Evolutionary conservation across 2,113 vertebrate genomes (phyloP).

Genomic region (Laterallus jamaicensis): DNA sequence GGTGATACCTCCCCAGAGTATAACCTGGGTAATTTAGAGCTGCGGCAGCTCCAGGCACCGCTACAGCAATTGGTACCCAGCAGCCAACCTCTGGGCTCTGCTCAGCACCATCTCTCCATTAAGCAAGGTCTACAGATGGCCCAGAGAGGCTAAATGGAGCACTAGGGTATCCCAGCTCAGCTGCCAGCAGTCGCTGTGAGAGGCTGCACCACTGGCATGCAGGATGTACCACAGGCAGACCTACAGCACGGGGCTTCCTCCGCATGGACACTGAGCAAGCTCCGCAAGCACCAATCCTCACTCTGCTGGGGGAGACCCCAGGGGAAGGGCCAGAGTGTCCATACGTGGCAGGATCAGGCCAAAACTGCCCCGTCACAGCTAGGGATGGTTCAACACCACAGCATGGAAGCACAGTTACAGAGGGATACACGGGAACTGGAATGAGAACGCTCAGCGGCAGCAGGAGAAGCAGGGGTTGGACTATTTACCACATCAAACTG

Average conservation of each 20-base stretch:
- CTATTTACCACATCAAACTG: neutral
- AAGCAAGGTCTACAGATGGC: neutral
- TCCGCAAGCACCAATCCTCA: fast-evolving
- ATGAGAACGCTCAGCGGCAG: neutral
- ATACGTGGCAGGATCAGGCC: neutral
- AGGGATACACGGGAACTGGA: neutral
- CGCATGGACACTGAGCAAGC: neutral
- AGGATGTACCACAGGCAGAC: neutral
- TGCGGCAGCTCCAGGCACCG: neutral
- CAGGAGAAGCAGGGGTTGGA: neutral
- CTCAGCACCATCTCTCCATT: neutral
- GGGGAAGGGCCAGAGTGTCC: neutral
- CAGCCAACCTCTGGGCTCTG: neutral
- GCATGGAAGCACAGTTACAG: neutral
- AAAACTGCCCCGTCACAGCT: fast-evolving
- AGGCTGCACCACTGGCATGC: no score
- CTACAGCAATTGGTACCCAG: neutral
- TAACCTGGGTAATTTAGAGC: neutral
- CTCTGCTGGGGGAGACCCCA: neutral
- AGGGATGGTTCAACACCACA: neutral
- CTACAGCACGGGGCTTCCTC: neutral
- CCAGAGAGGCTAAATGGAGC: neutral
- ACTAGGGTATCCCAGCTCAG: no score
- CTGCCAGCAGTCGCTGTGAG: neutral
- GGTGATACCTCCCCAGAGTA: neutral